These are phyloP conservation scores for Luperina nickerlii DNA, from an alignment of 2,888 invertebrate genomes.

Conservation along the genomic window DNA sequence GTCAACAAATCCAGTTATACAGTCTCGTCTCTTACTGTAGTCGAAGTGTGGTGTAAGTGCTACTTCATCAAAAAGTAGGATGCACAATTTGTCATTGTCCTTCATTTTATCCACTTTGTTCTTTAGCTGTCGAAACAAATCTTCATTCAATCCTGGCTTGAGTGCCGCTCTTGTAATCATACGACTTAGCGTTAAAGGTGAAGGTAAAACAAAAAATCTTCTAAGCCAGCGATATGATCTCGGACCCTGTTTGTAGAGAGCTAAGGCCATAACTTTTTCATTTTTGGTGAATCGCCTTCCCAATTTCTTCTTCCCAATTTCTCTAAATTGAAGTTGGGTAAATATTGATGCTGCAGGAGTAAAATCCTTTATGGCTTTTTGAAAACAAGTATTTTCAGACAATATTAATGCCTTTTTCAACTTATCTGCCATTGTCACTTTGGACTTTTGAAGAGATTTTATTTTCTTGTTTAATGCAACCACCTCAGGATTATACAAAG, in stretches of 20 bases:
- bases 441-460: constrained; percentile 16
- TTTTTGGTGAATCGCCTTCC: constrained; percentile 23
- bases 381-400: constrained; percentile 22
- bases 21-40: constrained; percentile 62
- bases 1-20: constrained; percentile 62
- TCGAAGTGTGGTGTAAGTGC: constrained; percentile 57
- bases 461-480: constrained; percentile 10
- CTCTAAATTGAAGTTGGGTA: constrained; percentile 21
- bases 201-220: constrained; percentile 55
- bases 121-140: constrained; percentile 59
- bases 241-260: constrained; percentile 47
- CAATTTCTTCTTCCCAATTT: constrained; percentile 22
- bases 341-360: too few species aligned
- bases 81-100: constrained; percentile 52
- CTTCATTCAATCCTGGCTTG: constrained; percentile 59
- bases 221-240: constrained; percentile 50
- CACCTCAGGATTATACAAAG: constrained; percentile 11
- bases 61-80: constrained; percentile 68
- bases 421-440: too few species aligned
- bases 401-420: constrained; percentile 27
- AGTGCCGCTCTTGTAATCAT: constrained; percentile 45
- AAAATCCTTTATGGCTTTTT: constrained; percentile 8
- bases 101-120: constrained; percentile 59
- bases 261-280: constrained; percentile 41
- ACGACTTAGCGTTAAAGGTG: constrained; percentile 48